A percentile compares a stretch with the other conserved stretches of the same genome.
Conservation (phyloP, 2,113 vertebrate species). For the Heterocephalus glaber region DNA sequence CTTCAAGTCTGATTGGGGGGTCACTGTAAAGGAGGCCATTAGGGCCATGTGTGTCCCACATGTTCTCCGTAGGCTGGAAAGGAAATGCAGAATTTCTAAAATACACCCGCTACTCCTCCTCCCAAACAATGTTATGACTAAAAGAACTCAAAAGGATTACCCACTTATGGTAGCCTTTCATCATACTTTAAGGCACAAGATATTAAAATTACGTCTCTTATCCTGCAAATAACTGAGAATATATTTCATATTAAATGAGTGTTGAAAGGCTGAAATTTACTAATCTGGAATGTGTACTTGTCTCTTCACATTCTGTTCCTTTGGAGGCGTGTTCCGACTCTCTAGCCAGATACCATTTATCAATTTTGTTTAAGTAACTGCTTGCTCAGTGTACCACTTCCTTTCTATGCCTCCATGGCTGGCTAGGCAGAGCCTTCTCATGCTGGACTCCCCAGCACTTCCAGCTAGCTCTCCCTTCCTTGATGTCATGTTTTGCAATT, state of each 20-base stretch:
- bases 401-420: background rate
- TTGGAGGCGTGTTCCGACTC: background rate
- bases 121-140: background rate
- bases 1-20: background rate
- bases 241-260: background rate
- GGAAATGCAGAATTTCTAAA: background rate
- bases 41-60: background rate
- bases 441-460: background rate
- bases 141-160: background rate
- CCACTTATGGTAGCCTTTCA: background rate
- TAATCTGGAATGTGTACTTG: background rate
- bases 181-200: background rate
- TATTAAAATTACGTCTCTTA: background rate
- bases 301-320: background rate
- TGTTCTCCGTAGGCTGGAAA: background rate
- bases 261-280: background rate
- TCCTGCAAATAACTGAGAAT: background rate
- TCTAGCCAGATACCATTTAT: background rate
- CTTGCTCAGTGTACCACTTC: constrained; percentile 14
- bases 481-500: background rate
- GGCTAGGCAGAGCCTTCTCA: background rate
- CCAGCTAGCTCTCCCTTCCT: background rate
- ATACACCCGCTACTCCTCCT: background rate
- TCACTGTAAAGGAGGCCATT: background rate
- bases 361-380: background rate